These are phyloP conservation scores for Hofmannophila pseudospretella DNA, from an alignment of 2,888 invertebrate genomes.

Conservation along the genomic window DNA sequence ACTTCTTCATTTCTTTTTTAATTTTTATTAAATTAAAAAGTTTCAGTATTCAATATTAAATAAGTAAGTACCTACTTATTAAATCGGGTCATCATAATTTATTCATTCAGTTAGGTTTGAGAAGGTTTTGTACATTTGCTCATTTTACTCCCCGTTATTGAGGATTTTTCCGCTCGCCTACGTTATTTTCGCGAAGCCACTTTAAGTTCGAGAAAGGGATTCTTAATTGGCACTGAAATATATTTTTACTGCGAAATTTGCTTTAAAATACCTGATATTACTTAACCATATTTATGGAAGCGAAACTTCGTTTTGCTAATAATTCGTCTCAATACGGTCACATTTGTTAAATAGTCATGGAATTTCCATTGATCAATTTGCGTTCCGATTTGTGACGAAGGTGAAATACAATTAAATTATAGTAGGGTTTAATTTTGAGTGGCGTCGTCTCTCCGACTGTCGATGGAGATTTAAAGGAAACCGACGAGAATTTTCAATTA, in stretches of 20 bases:
- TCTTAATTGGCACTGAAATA: conserved; percentile 67
- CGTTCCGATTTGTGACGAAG: conserved; percentile 29
- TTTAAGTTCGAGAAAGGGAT: conserved; percentile 68
- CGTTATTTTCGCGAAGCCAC: conserved; percentile 63
- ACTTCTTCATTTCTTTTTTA: too few relatives aligned
- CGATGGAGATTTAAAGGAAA: conserved; percentile 70
- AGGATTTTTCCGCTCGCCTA: conserved; percentile 65
- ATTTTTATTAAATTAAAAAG: too few relatives aligned
- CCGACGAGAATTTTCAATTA: conserved; percentile 74
- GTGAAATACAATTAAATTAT: conserved; percentile 41
- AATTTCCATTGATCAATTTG: conserved; percentile 23
- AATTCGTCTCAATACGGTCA: neutral
- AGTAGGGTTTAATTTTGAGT: conserved; percentile 51
- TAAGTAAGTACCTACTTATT: too few relatives aligned
- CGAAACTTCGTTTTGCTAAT: neutral
- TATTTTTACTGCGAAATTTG: conserved; percentile 52
- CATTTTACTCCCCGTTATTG: conserved; percentile 65
- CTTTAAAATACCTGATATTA: conserved; percentile 7
- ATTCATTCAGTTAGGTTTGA: conserved; percentile 46
- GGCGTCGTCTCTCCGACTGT: conserved; percentile 47
- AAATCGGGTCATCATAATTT: conserved; percentile 42
- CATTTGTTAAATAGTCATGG: conserved; percentile 21
- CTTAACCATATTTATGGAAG: neutral
- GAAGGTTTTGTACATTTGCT: conserved; percentile 65
- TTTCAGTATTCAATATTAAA: too few relatives aligned